These are phyloP conservation scores for Drosophila fuyamai DNA, from an alignment of 1,140 invertebrate genomes.

Conservation along the genomic window DNA sequence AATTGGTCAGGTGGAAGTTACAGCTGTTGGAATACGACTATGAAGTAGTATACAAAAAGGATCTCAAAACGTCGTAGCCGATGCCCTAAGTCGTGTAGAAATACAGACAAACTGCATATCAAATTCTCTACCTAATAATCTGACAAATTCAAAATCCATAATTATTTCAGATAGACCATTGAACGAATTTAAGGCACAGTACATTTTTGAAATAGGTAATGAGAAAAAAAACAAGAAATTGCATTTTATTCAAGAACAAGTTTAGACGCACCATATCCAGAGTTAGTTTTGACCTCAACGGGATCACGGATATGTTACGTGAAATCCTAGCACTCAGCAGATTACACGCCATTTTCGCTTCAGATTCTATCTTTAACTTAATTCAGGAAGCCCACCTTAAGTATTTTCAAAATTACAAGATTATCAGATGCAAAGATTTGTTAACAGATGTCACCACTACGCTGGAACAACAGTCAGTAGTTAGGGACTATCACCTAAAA, in stretches of 20 bases:
- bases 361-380: not conserved
- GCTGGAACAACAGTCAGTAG: not conserved
- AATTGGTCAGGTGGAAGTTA: not conserved
- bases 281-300: too few relatives aligned
- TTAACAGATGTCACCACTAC: not conserved
- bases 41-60: slow-evolving; percentile 6
- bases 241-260: not conserved
- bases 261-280: too few relatives aligned
- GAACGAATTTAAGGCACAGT: not conserved
- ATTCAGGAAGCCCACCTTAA: not conserved
- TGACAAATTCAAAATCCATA: too few relatives aligned
- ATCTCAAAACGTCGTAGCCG: too few relatives aligned
- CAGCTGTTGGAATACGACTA: slow-evolving; percentile 20
- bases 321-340: not conserved
- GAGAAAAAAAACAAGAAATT: not conserved
- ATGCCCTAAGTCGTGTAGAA: too few relatives aligned
- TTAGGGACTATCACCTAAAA: slow-evolving; percentile 7
- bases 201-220: slow-evolving; percentile 1
- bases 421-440: too few relatives aligned
- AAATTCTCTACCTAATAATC: too few relatives aligned
- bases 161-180: too few relatives aligned
- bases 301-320: too few relatives aligned
- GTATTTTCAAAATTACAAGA: not conserved
- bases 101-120: too few relatives aligned
- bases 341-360: not conserved